Conservation (phyloP, 1,140 invertebrate species). For the Zaprionus kolodkinae region DNA sequence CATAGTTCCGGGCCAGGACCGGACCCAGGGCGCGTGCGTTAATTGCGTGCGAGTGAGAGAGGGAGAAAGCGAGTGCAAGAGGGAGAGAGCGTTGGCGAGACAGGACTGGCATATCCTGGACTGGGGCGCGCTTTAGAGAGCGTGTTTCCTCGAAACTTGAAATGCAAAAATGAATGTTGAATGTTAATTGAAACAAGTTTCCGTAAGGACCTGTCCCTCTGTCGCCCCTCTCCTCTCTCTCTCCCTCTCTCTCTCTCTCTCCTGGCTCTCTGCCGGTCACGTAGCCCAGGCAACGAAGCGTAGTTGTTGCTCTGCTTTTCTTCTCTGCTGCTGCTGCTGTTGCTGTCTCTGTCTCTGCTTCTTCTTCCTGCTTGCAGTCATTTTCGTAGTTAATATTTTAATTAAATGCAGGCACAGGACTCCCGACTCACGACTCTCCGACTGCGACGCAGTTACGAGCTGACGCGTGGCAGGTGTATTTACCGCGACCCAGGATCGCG, state of each 20-base stretch:
- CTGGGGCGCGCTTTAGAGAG: constrained; percentile 33
- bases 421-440: neutral
- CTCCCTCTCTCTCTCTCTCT: neutral
- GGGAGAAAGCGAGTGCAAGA: constrained; percentile 22
- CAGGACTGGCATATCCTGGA: constrained; percentile 58
- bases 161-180: constrained; percentile 65
- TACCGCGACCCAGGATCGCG: constrained; percentile 49
- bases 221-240: constrained; percentile 13
- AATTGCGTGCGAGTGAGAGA: constrained; percentile 64
- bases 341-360: constrained; percentile 10
- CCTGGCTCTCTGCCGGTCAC: constrained; percentile 1
- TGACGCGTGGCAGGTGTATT: constrained; percentile 83
- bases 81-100: constrained; percentile 10
- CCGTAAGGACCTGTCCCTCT: constrained; percentile 52
- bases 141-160: constrained; percentile 73
- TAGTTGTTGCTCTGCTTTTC: constrained; percentile 21
- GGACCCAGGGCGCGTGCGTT: constrained; percentile 60
- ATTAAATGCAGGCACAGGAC: constrained; percentile 78
- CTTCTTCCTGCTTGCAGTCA: constrained; percentile 42
- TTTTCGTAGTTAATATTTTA: constrained; percentile 83
- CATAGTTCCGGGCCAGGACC: constrained; percentile 73
- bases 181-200: constrained; percentile 79
- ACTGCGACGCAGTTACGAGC: constrained; percentile 22
- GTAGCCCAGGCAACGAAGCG: constrained; percentile 30
- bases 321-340: constrained; percentile 20